Percentiles rank a stretch among this genome's conserved stretches.
These are phyloP conservation scores for Drosophila conformis DNA, from an alignment of 2,888 invertebrate genomes.

Conservation along the genomic window DNA sequence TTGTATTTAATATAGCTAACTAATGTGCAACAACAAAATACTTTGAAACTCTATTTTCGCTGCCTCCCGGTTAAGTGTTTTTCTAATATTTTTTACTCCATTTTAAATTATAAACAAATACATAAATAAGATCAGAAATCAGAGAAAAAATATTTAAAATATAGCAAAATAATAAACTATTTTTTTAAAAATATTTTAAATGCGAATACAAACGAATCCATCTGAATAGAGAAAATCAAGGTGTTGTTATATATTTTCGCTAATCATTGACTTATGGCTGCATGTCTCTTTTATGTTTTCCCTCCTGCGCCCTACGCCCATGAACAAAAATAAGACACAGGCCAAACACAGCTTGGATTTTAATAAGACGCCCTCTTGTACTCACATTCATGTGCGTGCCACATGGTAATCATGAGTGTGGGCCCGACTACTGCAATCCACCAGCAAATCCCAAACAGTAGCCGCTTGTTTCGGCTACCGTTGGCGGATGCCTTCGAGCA, in stretches of 20 bases:
- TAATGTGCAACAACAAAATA: neutral
- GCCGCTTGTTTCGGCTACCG: slow-evolving; percentile 62
- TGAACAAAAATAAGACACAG: slow-evolving; percentile 7
- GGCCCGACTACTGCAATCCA: slow-evolving; percentile 3
- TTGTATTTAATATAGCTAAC: neutral
- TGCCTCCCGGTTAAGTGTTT: no score
- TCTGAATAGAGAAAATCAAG: neutral
- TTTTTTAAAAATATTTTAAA: neutral
- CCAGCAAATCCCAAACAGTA: slow-evolving; percentile 39
- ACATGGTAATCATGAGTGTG: slow-evolving; percentile 55
- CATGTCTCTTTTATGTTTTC: neutral
- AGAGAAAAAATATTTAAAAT: neutral
- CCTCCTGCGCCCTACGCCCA: neutral
- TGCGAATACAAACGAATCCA: no score
- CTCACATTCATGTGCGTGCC: slow-evolving; percentile 56
- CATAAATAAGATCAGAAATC: no score
- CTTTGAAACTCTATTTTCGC: neutral
- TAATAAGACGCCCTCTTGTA: slow-evolving; percentile 43
- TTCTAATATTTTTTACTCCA: no score
- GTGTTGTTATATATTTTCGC: neutral
- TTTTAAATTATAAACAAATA: no score
- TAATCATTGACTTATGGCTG: neutral
- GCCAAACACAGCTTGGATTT: slow-evolving; percentile 41
- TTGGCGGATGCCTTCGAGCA: slow-evolving; percentile 24
- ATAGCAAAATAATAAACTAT: neutral